A percentile compares a stretch with the other conserved stretches of the same genome.
These are phyloP conservation scores for Macrophya annulata DNA, from an alignment of 2,888 invertebrate genomes.

Conservation along the genomic window DNA sequence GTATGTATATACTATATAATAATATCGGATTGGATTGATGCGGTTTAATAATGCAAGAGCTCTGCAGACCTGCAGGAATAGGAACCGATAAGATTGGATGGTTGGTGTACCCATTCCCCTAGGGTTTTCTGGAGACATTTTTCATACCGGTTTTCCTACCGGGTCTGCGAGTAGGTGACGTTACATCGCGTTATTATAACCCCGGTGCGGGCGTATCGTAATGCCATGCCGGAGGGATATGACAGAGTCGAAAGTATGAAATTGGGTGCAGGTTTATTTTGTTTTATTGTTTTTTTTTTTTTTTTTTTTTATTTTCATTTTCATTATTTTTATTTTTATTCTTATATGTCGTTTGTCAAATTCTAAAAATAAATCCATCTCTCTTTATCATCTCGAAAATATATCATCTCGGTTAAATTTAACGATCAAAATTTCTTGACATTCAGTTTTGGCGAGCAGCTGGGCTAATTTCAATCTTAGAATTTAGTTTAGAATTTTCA, in stretches of 20 bases:
- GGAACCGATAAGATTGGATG: constrained; percentile 23
- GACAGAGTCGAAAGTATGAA: not conserved
- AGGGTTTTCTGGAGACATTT: constrained; percentile 16
- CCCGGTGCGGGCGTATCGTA: no score
- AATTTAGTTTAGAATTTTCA: not conserved
- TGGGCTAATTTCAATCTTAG: not conserved
- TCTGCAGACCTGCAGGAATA: constrained; percentile 12
- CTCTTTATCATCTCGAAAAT: not conserved
- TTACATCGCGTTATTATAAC: not conserved
- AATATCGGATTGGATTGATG: constrained; percentile 17
- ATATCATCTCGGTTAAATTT: not conserved
- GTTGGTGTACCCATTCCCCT: constrained; percentile 10
- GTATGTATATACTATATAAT: not conserved
- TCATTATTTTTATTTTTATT: no score
- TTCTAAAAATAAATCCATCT: not conserved
- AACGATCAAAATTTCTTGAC: not conserved
- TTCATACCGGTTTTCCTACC: constrained; percentile 16
- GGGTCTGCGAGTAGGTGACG: not conserved
- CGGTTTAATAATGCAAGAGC: constrained; percentile 32
- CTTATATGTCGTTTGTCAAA: no score
- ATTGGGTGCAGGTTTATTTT: not conserved
- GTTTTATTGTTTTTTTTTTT: not conserved
- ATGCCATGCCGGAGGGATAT: not conserved
- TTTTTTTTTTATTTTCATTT: no score
- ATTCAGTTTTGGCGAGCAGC: no score